These are phyloP conservation scores for Clepsis dumicolana DNA, from an alignment of 2,888 invertebrate species.

Conservation along the genomic window DNA sequence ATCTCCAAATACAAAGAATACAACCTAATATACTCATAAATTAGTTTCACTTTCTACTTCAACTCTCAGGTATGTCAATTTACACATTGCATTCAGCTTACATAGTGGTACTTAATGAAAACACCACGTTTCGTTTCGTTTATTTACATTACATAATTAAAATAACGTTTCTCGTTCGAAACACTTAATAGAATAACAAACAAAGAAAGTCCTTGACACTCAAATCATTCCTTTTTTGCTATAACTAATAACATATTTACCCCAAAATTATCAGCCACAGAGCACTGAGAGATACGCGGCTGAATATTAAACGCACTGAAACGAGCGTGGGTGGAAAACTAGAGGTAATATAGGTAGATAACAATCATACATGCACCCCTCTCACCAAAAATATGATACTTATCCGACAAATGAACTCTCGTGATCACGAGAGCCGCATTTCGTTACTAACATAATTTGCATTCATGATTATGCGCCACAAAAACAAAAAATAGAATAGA, in stretches of 20 bases:
- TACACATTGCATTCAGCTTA: not conserved
- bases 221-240: constrained; percentile 7
- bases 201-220: constrained; percentile 55
- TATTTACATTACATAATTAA: constrained; percentile 44
- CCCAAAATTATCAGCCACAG: constrained; percentile 46
- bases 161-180: constrained; percentile 20
- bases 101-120: not conserved
- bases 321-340: constrained; percentile 73
- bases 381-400: constrained; percentile 48
- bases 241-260: constrained; percentile 48
- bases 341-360: constrained; percentile 46
- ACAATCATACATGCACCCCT: constrained; percentile 46
- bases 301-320: constrained; percentile 48
- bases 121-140: constrained; percentile 3
- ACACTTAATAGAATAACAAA: constrained; percentile 46
- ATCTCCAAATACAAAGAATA: not conserved
- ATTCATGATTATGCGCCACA: constrained; percentile 43
- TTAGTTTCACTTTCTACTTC: not conserved
- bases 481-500: constrained; percentile 55
- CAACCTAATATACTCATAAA: not conserved
- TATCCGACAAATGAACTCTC: constrained; percentile 26
- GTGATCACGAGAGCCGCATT: not conserved
- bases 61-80: constrained; percentile 3
- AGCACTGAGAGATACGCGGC: constrained; percentile 53
- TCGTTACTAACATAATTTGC: constrained; percentile 23